Conservation (phyloP, 2,888 invertebrate species). For the Pecten maximus region DNA sequence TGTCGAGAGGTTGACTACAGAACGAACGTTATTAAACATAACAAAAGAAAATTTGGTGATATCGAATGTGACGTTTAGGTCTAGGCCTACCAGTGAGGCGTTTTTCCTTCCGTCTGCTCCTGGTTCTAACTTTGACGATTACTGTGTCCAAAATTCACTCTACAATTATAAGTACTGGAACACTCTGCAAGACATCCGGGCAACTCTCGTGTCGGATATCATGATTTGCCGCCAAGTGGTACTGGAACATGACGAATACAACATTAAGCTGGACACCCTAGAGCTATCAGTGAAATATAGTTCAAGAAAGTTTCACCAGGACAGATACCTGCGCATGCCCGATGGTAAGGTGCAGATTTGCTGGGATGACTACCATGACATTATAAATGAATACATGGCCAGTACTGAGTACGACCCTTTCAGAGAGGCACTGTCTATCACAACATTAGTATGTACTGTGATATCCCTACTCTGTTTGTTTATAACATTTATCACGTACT, state of each 20-base stretch:
- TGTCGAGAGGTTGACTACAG: neutral
- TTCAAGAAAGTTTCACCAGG: neutral
- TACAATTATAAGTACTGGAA: neutral
- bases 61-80: neutral
- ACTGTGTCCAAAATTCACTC: neutral
- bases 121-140: neutral
- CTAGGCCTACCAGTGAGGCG: neutral
- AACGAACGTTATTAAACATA: neutral
- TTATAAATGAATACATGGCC: neutral
- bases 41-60: constrained; percentile 25
- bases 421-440: constrained; percentile 27
- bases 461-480: constrained; percentile 59
- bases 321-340: neutral
- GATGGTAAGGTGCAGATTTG: neutral
- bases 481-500: constrained; percentile 61
- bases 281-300: neutral
- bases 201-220: neutral
- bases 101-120: neutral
- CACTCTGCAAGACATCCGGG: neutral
- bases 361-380: neutral
- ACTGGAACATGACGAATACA: neutral
- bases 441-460: constrained; percentile 48
- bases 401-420: neutral
- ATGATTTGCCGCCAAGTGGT: neutral
- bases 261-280: neutral